phyloP scores from a whole-genome alignment of 2,888 invertebrate genomes.

The Lucinisca nassula region DNA sequence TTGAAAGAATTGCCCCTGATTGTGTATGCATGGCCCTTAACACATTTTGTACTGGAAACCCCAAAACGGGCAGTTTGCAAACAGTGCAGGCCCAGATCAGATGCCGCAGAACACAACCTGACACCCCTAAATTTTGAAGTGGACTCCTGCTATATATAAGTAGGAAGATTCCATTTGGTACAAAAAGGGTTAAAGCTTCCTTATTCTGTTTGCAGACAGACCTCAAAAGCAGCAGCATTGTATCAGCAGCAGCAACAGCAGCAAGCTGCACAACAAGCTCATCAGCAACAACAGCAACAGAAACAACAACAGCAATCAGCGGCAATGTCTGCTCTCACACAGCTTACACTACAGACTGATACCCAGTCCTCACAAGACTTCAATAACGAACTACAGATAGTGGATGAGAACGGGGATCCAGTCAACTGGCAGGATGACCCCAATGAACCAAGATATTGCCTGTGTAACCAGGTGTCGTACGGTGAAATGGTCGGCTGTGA shows the following conservation, averaged over 20 bases:
- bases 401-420: conserved; percentile 81
- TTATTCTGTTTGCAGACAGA: no score
- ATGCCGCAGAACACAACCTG: no score
- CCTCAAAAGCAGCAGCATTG: conserved; percentile 80
- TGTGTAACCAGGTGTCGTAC: conserved; percentile 99
- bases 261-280: conserved; percentile 57
- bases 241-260: conserved; percentile 69
- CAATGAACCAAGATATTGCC: conserved; percentile 98
- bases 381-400: conserved; percentile 82
- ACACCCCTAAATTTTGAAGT: no score
- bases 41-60: no score
- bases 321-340: conserved; percentile 87
- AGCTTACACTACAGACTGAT: conserved; percentile 80
- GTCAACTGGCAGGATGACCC: conserved; percentile 97
- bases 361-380: conserved; percentile 88
- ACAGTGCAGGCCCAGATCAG: no score
- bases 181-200: no score
- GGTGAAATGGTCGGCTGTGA: conserved; percentile 99
- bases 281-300: conserved; percentile 51
- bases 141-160: no score
- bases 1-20: no score
- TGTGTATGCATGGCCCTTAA: no score
- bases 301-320: conserved; percentile 74
- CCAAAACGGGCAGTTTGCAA: no score
- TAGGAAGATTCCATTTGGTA: no score